phyloP scores from a whole-genome alignment of 2,888 invertebrate species.

The Diabrotica balteata region DNA sequence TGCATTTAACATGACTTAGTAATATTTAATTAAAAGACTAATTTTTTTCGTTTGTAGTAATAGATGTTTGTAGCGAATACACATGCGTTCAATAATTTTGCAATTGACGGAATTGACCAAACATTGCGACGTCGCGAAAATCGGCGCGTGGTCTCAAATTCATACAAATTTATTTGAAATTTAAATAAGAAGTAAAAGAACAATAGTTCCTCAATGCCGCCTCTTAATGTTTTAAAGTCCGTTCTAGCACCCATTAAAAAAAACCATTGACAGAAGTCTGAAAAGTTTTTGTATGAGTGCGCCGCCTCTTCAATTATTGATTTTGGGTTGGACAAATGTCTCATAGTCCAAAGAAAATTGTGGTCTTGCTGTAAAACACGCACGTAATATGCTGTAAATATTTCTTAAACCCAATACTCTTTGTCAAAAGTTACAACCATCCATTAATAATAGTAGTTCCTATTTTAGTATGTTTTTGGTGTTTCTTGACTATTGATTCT shows the following conservation, averaged over 20 bases:
- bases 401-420: slow-evolving; percentile 25
- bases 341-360: slow-evolving; percentile 42
- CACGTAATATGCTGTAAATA: slow-evolving; percentile 33
- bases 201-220: neutral
- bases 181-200: slow-evolving; percentile 18
- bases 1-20: too few relatives aligned
- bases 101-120: slow-evolving; percentile 51
- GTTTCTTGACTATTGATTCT: slow-evolving; percentile 39
- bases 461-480: slow-evolving; percentile 33
- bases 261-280: slow-evolving; percentile 30
- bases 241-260: slow-evolving; percentile 9
- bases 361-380: slow-evolving; percentile 34
- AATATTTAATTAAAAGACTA: too few relatives aligned
- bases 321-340: slow-evolving; percentile 52
- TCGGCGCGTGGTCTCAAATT: slow-evolving; percentile 52
- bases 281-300: slow-evolving; percentile 42
- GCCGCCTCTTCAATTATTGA: slow-evolving; percentile 54
- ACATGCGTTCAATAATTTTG: slow-evolving; percentile 54
- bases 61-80: slow-evolving; percentile 20
- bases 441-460: slow-evolving; percentile 17
- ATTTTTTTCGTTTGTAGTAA: neutral
- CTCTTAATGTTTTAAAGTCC: slow-evolving; percentile 4
- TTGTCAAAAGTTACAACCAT: slow-evolving; percentile 20
- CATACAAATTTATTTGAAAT: slow-evolving; percentile 32
- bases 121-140: slow-evolving; percentile 53